Evolutionary conservation across 2,113 vertebrate species (phyloP).

Genomic region (Xyliphius kryptos): DNA sequence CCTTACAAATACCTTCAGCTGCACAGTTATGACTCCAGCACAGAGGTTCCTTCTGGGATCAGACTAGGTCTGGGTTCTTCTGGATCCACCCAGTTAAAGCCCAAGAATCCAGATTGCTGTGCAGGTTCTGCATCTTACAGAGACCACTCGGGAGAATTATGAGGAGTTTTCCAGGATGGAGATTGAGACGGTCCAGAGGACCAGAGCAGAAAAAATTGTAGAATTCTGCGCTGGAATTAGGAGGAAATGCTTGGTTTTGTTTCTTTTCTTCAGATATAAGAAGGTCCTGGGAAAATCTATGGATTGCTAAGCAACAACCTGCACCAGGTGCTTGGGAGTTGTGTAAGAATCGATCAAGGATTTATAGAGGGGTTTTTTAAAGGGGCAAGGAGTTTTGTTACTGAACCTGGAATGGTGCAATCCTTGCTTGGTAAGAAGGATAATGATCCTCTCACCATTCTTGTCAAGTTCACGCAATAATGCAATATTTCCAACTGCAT

Average conservation of each 20-base stretch:
- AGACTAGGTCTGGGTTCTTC: constrained; percentile 66
- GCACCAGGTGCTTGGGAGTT: constrained; percentile 51
- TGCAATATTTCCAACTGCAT: too few relatives aligned
- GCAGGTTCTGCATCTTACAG: constrained; percentile 54
- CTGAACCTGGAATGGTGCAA: constrained; percentile 59
- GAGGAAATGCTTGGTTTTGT: constrained; percentile 67
- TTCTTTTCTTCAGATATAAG: constrained; percentile 60
- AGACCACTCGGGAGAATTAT: constrained; percentile 28
- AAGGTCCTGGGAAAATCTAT: constrained; percentile 56
- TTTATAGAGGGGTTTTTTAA: constrained; percentile 65
- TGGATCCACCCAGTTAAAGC: constrained; percentile 56
- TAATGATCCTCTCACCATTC: constrained; percentile 52
- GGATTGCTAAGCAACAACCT: constrained; percentile 69
- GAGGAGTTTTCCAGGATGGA: constrained; percentile 36
- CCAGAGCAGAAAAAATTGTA: constrained; percentile 53
- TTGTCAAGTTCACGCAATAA: constrained; percentile 63
- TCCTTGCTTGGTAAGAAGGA: constrained; percentile 47
- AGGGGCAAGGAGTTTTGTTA: constrained; percentile 54
- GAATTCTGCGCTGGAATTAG: constrained; percentile 62
- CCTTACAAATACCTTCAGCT: constrained; percentile 56
- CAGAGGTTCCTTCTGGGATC: constrained; percentile 64
- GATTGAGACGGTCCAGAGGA: constrained; percentile 47
- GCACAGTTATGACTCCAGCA: constrained; percentile 59
- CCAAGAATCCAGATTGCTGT: constrained; percentile 61
- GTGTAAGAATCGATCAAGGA: constrained; percentile 48